Conservation (phyloP, 2,797 vertebrate genomes). For the Pantherophis vulpinus region DNA sequence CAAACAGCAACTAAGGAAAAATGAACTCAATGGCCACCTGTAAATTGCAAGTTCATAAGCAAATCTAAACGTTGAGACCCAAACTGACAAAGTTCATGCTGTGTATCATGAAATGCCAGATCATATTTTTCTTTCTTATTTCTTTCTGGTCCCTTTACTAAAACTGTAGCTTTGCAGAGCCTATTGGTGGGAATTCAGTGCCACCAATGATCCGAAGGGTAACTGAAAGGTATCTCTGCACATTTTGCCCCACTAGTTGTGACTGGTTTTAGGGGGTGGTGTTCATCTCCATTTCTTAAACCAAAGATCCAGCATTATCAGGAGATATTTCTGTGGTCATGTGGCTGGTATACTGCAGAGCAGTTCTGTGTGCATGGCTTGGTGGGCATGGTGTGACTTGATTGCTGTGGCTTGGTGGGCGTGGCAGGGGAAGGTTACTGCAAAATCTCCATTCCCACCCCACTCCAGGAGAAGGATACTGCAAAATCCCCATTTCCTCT, state of each 20-base stretch:
- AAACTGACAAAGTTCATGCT: background rate
- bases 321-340: background rate
- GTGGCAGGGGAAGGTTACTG: no score
- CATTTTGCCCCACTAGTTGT: no score
- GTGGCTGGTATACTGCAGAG: background rate
- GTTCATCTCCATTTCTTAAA: background rate
- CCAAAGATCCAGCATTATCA: background rate
- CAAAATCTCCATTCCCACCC: no score
- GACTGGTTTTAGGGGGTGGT: no score
- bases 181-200: background rate
- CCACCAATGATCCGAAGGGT: background rate
- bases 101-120: background rate
- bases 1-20: background rate
- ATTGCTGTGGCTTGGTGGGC: no score
- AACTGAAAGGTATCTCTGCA: background rate
- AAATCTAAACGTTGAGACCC: background rate
- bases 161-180: background rate
- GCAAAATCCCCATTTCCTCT: no score
- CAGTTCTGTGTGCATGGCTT: no score
- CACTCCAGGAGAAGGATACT: no score
- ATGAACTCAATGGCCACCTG: background rate
- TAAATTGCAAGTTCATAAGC: background rate
- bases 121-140: background rate
- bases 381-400: no score
- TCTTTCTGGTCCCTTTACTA: background rate